A percentile compares a stretch with the other conserved stretches of the same genome.
Evolutionary conservation across 2,113 vertebrate species (phyloP).

Genomic region (Psephotus haematonotus): DNA sequence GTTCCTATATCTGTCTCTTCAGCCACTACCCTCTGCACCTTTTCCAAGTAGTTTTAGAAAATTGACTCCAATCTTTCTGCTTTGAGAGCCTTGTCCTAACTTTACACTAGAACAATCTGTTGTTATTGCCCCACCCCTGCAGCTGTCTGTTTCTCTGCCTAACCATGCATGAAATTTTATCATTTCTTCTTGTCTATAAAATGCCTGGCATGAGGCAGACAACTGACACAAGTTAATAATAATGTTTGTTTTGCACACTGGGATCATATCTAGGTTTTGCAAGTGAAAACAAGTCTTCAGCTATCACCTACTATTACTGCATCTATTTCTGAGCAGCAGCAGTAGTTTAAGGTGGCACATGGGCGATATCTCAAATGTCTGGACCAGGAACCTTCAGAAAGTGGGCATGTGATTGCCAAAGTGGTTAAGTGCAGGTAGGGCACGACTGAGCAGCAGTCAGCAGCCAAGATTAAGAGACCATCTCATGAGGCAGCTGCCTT

Average conservation of each 20-base stretch:
- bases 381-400: not conserved
- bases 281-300: not conserved
- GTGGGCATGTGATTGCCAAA: not conserved
- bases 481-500: not conserved
- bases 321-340: not conserved
- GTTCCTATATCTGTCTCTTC: not conserved
- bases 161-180: not conserved
- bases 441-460: not conserved
- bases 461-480: not conserved
- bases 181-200: not conserved
- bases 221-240: not conserved
- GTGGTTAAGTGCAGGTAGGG: not conserved
- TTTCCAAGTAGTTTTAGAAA: not conserved
- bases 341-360: not conserved
- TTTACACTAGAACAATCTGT: not conserved
- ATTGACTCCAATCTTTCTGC: rapidly evolving
- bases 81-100: not conserved
- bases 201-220: not conserved
- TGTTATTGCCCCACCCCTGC: not conserved
- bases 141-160: not conserved
- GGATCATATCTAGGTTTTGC: not conserved
- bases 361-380: not conserved
- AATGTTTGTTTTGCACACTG: not conserved
- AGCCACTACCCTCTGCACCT: not conserved
- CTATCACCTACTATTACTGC: not conserved